Evolutionary conservation across 2,797 vertebrate genomes (phyloP).

Genomic region (Brachyrhaphis roseni): DNA sequence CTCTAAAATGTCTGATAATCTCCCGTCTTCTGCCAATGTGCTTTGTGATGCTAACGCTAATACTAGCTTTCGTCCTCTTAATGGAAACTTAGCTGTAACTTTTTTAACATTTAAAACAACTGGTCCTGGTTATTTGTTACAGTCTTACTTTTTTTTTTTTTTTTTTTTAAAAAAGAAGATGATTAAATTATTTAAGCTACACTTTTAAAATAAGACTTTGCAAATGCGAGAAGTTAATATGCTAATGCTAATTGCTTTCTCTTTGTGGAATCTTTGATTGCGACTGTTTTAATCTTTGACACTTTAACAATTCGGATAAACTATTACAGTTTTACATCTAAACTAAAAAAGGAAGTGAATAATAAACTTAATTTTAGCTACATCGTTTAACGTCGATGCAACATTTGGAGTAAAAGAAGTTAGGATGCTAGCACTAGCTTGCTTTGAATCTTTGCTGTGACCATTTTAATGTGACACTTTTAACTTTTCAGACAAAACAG

Average conservation of each 20-base stretch:
- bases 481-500: conserved; percentile 1
- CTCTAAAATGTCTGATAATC: neutral
- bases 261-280: neutral
- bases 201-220: neutral
- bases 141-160: too few species aligned
- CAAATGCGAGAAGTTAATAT: neutral
- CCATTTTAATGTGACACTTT: neutral
- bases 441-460: neutral
- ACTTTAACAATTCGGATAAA: neutral
- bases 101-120: neutral
- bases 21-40: neutral
- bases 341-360: neutral
- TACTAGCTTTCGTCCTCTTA: neutral
- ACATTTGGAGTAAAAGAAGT: neutral
- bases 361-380: neutral
- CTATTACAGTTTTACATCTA: neutral
- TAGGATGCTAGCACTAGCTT: neutral
- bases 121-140: neutral
- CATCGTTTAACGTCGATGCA: neutral
- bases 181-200: neutral
- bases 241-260: neutral
- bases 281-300: neutral
- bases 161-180: too few species aligned
- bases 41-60: neutral
- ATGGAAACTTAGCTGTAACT: neutral